phyloP scores from a whole-genome alignment of 2,888 invertebrate genomes.

The Sminthurides aquaticus region DNA sequence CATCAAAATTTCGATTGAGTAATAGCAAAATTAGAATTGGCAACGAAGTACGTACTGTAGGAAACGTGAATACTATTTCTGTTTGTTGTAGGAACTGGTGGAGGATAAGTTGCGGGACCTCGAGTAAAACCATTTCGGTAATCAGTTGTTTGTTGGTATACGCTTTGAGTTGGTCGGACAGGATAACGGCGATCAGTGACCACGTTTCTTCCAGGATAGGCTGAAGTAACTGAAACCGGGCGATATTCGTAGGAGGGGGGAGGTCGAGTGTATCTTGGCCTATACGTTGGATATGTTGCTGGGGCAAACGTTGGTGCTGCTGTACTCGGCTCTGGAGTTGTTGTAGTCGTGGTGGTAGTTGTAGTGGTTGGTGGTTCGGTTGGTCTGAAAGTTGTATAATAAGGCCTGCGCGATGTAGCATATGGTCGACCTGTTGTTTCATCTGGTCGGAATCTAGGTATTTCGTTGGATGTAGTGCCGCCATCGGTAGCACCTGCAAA shows the following conservation, averaged over 20 bases:
- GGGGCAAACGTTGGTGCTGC: neutral
- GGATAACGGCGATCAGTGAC: neutral
- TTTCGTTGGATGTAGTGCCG: constrained; percentile 39
- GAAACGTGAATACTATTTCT: constrained; percentile 41
- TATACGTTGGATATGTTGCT: neutral
- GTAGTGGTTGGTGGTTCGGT: constrained; percentile 19
- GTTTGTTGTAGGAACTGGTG: constrained; percentile 25
- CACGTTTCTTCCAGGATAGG: neutral
- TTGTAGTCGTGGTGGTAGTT: constrained; percentile 24
- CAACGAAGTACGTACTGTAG: constrained; percentile 36
- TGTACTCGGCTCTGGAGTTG: constrained; percentile 7
- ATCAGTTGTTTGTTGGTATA: neutral
- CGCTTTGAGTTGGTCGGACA: neutral
- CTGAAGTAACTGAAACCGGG: neutral
- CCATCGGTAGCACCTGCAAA: neutral
- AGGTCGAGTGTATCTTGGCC: neutral
- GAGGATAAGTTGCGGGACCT: neutral
- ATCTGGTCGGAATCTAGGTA: constrained; percentile 34
- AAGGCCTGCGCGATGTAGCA: constrained; percentile 1
- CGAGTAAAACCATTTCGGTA: neutral
- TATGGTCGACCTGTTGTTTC: constrained; percentile 17
- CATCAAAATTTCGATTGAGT: neutral
- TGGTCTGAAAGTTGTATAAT: neutral
- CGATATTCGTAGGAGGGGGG: neutral
- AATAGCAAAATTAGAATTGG: neutral